Base-by-base conservation (phyloP, 2,888 invertebrate genomes). In the Augochlorella aurata region DNA sequence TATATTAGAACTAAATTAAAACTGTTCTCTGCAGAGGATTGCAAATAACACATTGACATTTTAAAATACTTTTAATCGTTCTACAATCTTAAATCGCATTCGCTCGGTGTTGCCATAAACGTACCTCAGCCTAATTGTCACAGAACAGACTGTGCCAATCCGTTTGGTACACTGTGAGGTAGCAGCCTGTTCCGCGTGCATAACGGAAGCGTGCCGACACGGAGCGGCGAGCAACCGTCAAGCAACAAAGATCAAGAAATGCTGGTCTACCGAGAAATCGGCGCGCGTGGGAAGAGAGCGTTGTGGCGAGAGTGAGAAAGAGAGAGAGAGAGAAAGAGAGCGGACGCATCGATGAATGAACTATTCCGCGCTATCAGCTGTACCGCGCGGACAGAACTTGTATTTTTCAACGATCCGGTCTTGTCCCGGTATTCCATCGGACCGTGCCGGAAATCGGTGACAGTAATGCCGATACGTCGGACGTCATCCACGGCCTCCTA, bases 271-370 rank as follows among this genome's bases (percentile, higher is more conserved):
- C 29, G 63, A 63, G 24, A 69, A 74, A 63, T 63, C 47, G 49
- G 68, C 16, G 67, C 45, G 69, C 45, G 66, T 74, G 72, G 73
- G 82, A 86, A 74, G 73, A 79, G 65, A 24, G 38, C 21, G 54
- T 21, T 54, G 54, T 21, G 54, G 12, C n/a, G 18, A 49, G 49
- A 49, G 16, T 14, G 49, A 49, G 16, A 49, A 10, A 49, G 49
- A 49, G 49, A 16, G 49, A 49, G 49, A 38, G 38, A 38, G 38
- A 38, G 38, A 38, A 4, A 38, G 52, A n/a, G 52, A 21, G 54
- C 21, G 16, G 85, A 75, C 73, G 73, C 67, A 49, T 61, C 79
- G 50, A 75, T 82, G 79, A 75, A 70, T 29, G 78, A 72, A 63
- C 68, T 67, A 52, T 71, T 83, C 81, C 49, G 65, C 49, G 45